Evolutionary conservation across 2,888 invertebrate genomes (phyloP).

Genomic region (Leptinotarsa juncta): DNA sequence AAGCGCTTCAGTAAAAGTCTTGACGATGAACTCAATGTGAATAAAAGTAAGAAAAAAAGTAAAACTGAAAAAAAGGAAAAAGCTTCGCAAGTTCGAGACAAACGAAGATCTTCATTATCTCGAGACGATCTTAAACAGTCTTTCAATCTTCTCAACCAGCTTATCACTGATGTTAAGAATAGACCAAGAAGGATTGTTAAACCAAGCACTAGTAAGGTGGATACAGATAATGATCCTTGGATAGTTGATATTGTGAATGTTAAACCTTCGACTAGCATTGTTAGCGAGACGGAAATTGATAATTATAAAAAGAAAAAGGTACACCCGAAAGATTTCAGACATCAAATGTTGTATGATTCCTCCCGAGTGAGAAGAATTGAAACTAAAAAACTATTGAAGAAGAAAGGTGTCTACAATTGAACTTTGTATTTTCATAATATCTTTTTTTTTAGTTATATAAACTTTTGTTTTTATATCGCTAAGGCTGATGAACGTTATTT

Average conservation of each 20-base stretch:
- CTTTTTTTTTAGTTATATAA: conserved; percentile 12
- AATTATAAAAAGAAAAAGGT: conserved; percentile 40
- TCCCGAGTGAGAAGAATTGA: conserved; percentile 53
- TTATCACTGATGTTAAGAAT: conserved; percentile 50
- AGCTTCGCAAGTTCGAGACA: conserved; percentile 1
- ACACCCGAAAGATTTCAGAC: conserved; percentile 61
- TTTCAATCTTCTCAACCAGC: conserved; percentile 46
- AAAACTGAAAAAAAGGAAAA: conserved; percentile 26
- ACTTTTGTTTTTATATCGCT: conserved; percentile 13
- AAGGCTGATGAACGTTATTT: conserved; percentile 27
- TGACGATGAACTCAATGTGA: conserved; percentile 16
- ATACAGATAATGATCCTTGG: conserved; percentile 38
- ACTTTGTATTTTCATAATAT: neutral
- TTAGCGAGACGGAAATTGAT: conserved; percentile 38
- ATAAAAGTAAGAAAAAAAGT: conserved; percentile 26
- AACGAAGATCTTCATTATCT: neutral
- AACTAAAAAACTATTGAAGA: conserved; percentile 52
- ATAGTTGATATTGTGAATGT: conserved; percentile 34
- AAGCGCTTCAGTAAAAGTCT: conserved; percentile 22
- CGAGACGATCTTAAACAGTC: conserved; percentile 34
- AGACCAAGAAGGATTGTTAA: conserved; percentile 46
- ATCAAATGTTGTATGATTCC: conserved; percentile 56
- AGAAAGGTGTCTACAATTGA: conserved; percentile 44
- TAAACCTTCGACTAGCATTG: conserved; percentile 49
- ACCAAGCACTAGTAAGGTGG: conserved; percentile 35